Evolutionary conservation across 1,140 invertebrate genomes (phyloP).

Genomic region (Caenorhabditis latens): DNA sequence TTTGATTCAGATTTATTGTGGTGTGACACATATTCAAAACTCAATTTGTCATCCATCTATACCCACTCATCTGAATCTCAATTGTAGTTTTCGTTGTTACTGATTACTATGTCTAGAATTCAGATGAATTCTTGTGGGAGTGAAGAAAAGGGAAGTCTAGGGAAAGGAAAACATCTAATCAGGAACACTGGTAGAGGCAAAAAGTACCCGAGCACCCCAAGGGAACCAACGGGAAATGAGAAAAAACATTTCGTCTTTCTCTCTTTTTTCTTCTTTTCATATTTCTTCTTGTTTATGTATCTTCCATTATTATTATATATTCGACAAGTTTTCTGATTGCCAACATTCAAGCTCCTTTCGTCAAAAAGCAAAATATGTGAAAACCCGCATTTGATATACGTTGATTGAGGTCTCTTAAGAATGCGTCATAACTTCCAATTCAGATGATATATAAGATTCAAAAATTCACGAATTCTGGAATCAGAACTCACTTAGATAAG

Average conservation of each 20-base stretch:
- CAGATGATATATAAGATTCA: background rate
- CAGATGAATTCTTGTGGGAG: background rate
- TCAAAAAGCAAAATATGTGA: background rate
- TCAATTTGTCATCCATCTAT: constrained; percentile 26
- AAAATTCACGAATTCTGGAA: background rate
- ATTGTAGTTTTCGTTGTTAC: background rate
- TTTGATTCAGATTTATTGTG: no score
- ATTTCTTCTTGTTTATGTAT: background rate
- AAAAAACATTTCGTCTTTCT: background rate
- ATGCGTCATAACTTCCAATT: background rate
- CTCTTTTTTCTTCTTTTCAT: background rate
- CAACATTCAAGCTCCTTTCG: background rate
- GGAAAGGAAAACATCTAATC: background rate
- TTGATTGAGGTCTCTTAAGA: background rate
- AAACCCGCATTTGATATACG: background rate
- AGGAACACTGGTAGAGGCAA: no score
- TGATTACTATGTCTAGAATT: constrained; percentile 37
- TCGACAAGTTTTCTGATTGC: background rate
- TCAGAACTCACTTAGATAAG: background rate
- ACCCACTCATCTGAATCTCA: background rate
- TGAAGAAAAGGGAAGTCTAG: background rate
- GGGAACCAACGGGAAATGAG: background rate
- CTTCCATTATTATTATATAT: background rate
- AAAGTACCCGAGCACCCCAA: background rate
- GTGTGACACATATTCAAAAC: background rate